phyloP scores from a whole-genome alignment of 2,113 vertebrate species.

The Grammomys dolichurus region DNA sequence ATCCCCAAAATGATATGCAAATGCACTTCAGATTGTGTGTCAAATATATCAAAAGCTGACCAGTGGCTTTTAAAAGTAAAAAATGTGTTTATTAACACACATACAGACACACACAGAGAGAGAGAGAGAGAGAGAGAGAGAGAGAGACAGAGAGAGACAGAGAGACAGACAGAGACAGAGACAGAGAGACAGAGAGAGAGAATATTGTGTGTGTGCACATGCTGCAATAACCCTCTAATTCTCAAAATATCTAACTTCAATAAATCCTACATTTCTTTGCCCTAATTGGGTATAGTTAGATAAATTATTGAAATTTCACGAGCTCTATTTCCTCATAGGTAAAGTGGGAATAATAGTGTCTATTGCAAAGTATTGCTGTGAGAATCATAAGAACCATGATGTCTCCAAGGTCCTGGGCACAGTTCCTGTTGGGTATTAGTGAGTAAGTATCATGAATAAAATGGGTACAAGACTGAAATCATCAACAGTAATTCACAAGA shows the following conservation, averaged over 20 bases:
- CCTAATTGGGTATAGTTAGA: not conserved
- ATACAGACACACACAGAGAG: too few relatives aligned
- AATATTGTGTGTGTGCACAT: too few relatives aligned
- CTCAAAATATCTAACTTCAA: not conserved
- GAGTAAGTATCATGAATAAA: not conserved
- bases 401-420: constrained; percentile 2
- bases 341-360: constrained; percentile 19
- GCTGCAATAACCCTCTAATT: not conserved
- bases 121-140: too few relatives aligned
- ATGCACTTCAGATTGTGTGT: not conserved
- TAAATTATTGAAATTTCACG: not conserved
- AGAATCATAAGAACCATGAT: not conserved
- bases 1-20: not conserved
- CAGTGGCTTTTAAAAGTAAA: not conserved
- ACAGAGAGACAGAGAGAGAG: too few relatives aligned
- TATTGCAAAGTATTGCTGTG: not conserved
- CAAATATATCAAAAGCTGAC: not conserved
- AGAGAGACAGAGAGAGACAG: too few relatives aligned
- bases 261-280: not conserved
- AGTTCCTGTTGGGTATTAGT: not conserved
- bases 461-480: constrained; percentile 28
- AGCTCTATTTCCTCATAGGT: not conserved
- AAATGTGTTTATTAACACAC: not conserved
- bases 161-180: too few relatives aligned
- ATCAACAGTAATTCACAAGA: not conserved